Base-by-base conservation (phyloP, 1,140 invertebrate species). In the Venustaconcha ellipsiformis region DNA sequence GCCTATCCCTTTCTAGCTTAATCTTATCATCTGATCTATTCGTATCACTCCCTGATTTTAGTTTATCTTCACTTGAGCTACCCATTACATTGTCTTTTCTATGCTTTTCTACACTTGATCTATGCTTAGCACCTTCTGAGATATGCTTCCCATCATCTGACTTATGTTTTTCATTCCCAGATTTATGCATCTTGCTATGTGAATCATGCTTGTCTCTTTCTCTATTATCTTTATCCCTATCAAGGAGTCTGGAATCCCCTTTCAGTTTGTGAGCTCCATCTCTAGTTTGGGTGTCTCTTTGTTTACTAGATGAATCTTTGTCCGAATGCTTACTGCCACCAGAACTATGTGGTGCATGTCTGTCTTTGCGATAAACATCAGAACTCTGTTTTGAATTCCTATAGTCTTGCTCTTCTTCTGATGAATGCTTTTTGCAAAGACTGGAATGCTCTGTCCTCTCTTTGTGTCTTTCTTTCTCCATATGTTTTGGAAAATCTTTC, bases 11-110 rank as follows among this genome's bases (percentile, higher is more conserved):
- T 48, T 48, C 37, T 11, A 8, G 6, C 37, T 8, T 8, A 6
- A 6, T 48, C 11, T 48, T 56, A 70, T 57, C 23, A 12, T 2
- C 14, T 56, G 60, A 57, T 58, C 14, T 23, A 70, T 70, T 55
- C 57, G 20, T 69, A 57, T 65, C 74, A 70, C n/a, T 67, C 57
- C 23, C 55, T 1, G 57, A n/a, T 57, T 12, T 23, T 23, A n/a
- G 63, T 70, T 70, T 70, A 20, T 30, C 20, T 26, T 71, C 59
- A 59, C 20, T 48, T 48, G 37, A 48, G 0, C 37, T 48, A 48
- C 37, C 37, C 4, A 48, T 48, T 48, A 48, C 37, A 15, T 26
- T 48, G 20, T 62, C 60, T 23, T 48, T 69, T 17, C 57, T 18
- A 67, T 37, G 3, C 63, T 56, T 56, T 14, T 59, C 63, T n/a